Evolutionary conservation across 2,888 invertebrate species (phyloP).

Genomic region (Pristionchus entomophagus): DNA sequence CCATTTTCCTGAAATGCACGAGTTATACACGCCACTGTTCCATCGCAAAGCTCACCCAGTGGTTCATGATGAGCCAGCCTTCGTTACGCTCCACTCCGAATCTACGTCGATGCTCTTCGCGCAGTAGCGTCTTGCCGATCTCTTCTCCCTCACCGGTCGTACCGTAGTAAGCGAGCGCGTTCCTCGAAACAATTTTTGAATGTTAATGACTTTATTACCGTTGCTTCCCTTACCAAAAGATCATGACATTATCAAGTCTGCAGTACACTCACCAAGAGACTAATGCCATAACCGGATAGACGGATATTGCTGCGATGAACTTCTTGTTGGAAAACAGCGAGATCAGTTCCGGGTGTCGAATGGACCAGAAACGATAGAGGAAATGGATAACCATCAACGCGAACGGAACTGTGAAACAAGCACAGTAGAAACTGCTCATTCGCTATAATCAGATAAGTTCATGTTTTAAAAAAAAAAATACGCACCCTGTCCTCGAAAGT

Average conservation of each 20-base stretch:
- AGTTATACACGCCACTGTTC: too few relatives aligned
- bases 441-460: neutral
- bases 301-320: neutral
- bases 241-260: neutral
- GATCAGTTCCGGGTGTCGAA: neutral
- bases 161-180: neutral
- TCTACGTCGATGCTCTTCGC: neutral
- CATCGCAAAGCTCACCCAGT: neutral
- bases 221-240: too few relatives aligned
- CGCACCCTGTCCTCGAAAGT: neutral
- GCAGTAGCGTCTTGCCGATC: too few relatives aligned
- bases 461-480: too few relatives aligned
- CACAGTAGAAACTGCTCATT: neutral
- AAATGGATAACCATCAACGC: neutral
- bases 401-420: neutral
- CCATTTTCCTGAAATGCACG: too few relatives aligned
- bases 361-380: too few relatives aligned
- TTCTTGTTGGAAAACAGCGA: too few relatives aligned
- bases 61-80: neutral
- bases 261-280: neutral
- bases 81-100: neutral
- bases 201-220: too few relatives aligned
- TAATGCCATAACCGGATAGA: neutral
- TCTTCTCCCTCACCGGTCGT: neutral
- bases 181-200: neutral